Evolutionary conservation across 2,797 vertebrate species (phyloP), one percentile per base, ranked within the genome.

Genomic region (Mus minutoides): DNA sequence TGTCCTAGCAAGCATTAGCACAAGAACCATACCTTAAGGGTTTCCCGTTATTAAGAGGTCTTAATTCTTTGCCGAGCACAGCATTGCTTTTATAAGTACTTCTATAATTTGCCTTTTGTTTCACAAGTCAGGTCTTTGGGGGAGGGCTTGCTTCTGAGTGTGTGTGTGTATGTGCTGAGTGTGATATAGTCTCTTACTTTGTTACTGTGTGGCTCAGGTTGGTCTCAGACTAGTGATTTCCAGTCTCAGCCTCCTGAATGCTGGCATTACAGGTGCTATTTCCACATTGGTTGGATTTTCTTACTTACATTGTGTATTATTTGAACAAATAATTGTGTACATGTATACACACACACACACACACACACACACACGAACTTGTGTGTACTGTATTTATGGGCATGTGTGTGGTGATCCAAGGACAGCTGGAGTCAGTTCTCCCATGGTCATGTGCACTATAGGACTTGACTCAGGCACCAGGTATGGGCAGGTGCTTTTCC

Each of bases 291-390:
- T 52, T 78, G 40, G 24, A 40, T 88, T 95, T 93, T 92, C 56
- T 71, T 94, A 58, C 46, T 91, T 88, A 75, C 64, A 78, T 75
- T 94, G 46, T 31, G 16, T 96, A 0, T 88, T 86, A 88, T 54
- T 92, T 93, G 52, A 89, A 40, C 4, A 82, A 54, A 84, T 86
- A 64, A 54, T 0, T 88, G 2, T 94, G 2, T 2, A 31, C 40
- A 49, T 13, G 11, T 22, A 17, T 31, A 24, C n/a, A 69, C 14
- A n/a, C 67, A 54, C 31, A 78, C 76, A 34, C 12, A 52, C 29
- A 49, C 24, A 31, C 43, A n/a, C 54, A 58, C n/a, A 54, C 3
- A 26, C 11, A 64, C 19, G 3, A 31, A 34, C 40, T 71, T 71
- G 64, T 26, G 34, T 86, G 64, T 56, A 56, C 9, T 26, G 52